Evolutionary conservation across 2,888 invertebrate genomes (phyloP).

Genomic region (Diplolepis rosae): DNA sequence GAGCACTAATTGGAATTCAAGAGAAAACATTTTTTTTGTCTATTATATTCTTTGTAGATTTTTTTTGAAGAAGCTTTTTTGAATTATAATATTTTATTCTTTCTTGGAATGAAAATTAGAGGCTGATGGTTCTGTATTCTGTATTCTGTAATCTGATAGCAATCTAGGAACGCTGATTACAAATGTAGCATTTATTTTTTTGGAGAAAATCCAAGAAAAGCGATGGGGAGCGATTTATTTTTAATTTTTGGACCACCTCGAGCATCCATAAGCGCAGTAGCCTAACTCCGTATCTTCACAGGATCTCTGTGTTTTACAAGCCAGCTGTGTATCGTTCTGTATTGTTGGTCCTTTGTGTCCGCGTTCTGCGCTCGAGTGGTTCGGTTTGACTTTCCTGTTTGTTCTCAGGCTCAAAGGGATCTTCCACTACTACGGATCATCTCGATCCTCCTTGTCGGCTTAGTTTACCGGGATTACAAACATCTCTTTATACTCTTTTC

Average conservation of each 20-base stretch:
- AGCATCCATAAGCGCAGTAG: constrained; percentile 50
- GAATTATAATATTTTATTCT: background rate
- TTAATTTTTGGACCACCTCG: constrained; percentile 49
- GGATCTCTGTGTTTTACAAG: constrained; percentile 72
- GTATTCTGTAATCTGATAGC: background rate
- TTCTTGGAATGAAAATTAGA: background rate
- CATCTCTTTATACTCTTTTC: constrained; percentile 61
- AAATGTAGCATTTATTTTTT: constrained; percentile 18
- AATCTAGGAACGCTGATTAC: background rate
- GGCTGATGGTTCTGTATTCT: background rate
- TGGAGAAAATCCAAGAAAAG: constrained; percentile 43
- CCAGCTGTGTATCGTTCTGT: constrained; percentile 66
- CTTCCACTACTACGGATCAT: constrained; percentile 55
- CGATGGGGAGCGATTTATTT: constrained; percentile 46
- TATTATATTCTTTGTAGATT: background rate
- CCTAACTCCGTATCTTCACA: constrained; percentile 55
- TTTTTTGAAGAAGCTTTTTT: background rate
- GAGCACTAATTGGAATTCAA: too few species aligned
- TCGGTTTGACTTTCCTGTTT: constrained; percentile 65
- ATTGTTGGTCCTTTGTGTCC: constrained; percentile 68
- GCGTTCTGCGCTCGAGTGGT: constrained; percentile 61
- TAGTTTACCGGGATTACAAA: constrained; percentile 64
- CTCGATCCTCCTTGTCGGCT: constrained; percentile 59
- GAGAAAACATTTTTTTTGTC: too few species aligned
- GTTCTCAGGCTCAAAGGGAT: constrained; percentile 53